Conservation (phyloP, 2,797 vertebrate species). For the Nothura maculosa region DNA sequence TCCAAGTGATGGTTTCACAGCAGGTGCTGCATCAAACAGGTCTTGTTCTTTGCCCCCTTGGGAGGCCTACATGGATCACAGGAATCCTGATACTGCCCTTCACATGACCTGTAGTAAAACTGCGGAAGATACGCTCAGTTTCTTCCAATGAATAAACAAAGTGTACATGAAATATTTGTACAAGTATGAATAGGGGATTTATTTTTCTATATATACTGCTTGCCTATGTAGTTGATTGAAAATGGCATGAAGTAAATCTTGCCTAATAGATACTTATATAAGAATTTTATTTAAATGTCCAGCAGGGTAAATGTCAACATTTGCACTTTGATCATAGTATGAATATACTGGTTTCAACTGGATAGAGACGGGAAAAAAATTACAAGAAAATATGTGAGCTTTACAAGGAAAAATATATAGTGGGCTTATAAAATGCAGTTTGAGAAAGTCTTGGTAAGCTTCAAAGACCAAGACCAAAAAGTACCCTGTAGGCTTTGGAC, state of each 20-base stretch:
- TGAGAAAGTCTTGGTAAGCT: slow-evolving; percentile 49
- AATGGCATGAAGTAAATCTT: slow-evolving; percentile 79
- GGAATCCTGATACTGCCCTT: slow-evolving; percentile 91
- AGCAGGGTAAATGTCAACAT: slow-evolving; percentile 62
- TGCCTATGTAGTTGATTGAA: slow-evolving; percentile 77
- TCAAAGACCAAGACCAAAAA: slow-evolving; percentile 45
- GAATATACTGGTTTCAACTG: slow-evolving; percentile 62
- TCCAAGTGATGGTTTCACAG: slow-evolving; percentile 94
- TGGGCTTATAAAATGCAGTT: slow-evolving; percentile 32
- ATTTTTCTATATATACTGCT: slow-evolving; percentile 74
- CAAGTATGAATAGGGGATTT: slow-evolving; percentile 79
- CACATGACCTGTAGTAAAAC: slow-evolving; percentile 92
- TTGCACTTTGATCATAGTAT: slow-evolving; percentile 73
- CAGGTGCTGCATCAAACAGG: slow-evolving; percentile 96
- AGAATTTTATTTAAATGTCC: slow-evolving; percentile 78
- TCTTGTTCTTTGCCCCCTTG: slow-evolving; percentile 90
- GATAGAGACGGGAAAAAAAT: slow-evolving; percentile 19
- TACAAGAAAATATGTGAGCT: background rate
- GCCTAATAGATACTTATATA: slow-evolving; percentile 80
- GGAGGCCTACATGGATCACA: slow-evolving; percentile 89
- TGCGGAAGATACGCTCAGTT: slow-evolving; percentile 90
- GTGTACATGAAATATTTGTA: slow-evolving; percentile 80
- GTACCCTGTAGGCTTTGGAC: slow-evolving; percentile 55
- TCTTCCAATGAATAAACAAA: slow-evolving; percentile 87
- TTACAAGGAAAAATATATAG: slow-evolving; percentile 52